Conservation (phyloP, 1,140 invertebrate species). For the Lepidurus arcticus region DNA sequence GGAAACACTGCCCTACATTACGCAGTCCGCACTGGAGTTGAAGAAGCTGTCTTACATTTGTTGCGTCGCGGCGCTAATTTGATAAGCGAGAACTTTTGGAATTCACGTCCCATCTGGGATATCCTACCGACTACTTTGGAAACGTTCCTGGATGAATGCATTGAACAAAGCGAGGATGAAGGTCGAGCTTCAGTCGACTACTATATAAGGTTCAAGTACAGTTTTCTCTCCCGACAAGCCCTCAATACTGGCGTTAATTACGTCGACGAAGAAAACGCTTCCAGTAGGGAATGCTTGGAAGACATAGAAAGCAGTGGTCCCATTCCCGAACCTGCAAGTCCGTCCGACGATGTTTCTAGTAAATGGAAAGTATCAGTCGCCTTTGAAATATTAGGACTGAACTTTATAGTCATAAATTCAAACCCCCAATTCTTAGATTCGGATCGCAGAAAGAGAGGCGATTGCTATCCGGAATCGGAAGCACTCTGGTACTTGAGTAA, state of each 20-base stretch:
- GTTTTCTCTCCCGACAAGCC: not conserved
- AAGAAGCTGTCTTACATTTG: conserved; percentile 54
- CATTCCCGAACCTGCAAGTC: not conserved
- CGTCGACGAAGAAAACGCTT: conserved; percentile 42
- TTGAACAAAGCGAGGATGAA: conserved; percentile 55
- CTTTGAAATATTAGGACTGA: not conserved
- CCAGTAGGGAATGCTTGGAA: not conserved
- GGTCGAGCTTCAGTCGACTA: conserved; percentile 56
- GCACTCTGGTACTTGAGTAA: conserved; percentile 59
- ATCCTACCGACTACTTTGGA: conserved; percentile 59
- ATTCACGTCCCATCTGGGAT: conserved; percentile 61
- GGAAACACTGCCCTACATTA: conserved; percentile 75
- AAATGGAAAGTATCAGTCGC: not conserved
- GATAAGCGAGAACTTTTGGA: conserved; percentile 58
- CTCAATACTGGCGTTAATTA: conserved; percentile 50
- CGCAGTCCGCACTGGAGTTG: conserved; percentile 50
- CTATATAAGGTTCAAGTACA: conserved; percentile 63
- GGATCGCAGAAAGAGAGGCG: not conserved
- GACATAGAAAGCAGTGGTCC: not conserved
- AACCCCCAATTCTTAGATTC: not conserved
- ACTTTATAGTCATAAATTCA: not conserved
- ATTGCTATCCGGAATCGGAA: conserved; percentile 52
- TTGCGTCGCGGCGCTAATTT: conserved; percentile 63
- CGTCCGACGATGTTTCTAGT: not conserved
- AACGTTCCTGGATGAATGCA: conserved; percentile 62